Conservation (phyloP, 2,797 vertebrate genomes). For the Syndactyla subalaris region DNA sequence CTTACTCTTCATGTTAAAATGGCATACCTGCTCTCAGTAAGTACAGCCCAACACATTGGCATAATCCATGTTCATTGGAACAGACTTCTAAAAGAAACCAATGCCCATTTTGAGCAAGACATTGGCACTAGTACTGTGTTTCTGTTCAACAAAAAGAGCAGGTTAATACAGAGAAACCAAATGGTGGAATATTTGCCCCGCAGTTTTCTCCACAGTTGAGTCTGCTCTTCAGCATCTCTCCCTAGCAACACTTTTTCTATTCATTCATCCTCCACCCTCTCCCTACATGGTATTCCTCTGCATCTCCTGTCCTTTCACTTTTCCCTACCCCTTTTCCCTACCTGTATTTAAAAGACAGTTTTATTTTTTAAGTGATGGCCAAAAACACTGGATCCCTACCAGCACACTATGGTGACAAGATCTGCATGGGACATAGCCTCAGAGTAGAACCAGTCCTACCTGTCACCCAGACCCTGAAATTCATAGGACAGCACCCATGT, state of each 20-base stretch:
- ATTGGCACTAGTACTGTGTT: background rate
- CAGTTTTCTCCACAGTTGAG: background rate
- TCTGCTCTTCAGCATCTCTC: background rate
- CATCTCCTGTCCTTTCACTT: background rate
- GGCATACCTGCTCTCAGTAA: background rate
- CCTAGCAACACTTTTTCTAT: background rate
- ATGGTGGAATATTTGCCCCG: accelerated
- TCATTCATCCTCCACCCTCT: background rate
- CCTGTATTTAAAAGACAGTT: background rate
- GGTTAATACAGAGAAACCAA: background rate
- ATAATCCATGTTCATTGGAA: background rate
- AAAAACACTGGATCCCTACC: background rate
- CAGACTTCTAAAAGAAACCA: background rate
- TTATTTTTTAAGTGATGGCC: background rate
- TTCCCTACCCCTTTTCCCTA: background rate
- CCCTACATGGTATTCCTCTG: background rate
- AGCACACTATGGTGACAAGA: background rate
- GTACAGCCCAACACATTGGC: background rate
- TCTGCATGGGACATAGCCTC: background rate
- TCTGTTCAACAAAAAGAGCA: background rate
- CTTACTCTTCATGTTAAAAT: background rate
- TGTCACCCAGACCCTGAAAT: background rate
- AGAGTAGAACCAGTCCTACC: background rate
- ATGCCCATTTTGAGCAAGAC: background rate
- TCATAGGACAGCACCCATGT: accelerated